Base-by-base conservation (phyloP, 2,797 vertebrate species). In the Xyrichtys novacula region DNA sequence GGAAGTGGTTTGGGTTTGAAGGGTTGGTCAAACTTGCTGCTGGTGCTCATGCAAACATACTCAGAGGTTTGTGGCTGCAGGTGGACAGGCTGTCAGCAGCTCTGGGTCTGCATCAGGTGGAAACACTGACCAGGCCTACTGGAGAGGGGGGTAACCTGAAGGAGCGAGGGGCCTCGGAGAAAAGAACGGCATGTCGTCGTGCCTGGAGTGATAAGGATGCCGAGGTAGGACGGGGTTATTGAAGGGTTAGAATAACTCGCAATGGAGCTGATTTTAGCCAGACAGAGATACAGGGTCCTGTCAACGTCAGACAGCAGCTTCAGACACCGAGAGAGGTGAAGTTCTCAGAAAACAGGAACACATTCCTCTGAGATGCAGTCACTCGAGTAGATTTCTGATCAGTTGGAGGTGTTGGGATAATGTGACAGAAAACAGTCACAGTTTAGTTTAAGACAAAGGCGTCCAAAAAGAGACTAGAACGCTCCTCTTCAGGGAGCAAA, bases 31-130 rank as follows among this genome's bases (percentile, higher is more conserved):
- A 62, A 49, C 64, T 61, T 47, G 12, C 7, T 17, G 1, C 9
- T 31, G 12, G 12, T 22, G n/a, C 34, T 49, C 71, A 83, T 77
- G 9, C 55, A 22, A 26, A 65, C 12, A 0, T 11, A 6, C n/a
- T 60, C 53, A 47, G 39, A 59, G 53, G 63, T 73, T 72, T 62
- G 65, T 65, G 75, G 54, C 58, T 79, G 76, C 84, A 91, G 88
- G 88, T 91, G 86, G 75, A 84, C 55, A 16, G 60, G 54, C 81
- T 91, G 80, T 91, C 79, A 83, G 9, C 76, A 62, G 63, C 63
- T 39, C 44, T 46, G 49, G 71, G 78, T 60, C 28, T 23, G 65
- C n/a, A 40, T 76, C 84, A 87, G 80, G 64, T 59, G 59, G 74
- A 85, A 80, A 90, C 80, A 87, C 69, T 83, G 76, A 70, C 26